These are phyloP conservation scores for Polydesmus complanatus DNA, from an alignment of 2,888 invertebrate genomes.

Conservation along the genomic window DNA sequence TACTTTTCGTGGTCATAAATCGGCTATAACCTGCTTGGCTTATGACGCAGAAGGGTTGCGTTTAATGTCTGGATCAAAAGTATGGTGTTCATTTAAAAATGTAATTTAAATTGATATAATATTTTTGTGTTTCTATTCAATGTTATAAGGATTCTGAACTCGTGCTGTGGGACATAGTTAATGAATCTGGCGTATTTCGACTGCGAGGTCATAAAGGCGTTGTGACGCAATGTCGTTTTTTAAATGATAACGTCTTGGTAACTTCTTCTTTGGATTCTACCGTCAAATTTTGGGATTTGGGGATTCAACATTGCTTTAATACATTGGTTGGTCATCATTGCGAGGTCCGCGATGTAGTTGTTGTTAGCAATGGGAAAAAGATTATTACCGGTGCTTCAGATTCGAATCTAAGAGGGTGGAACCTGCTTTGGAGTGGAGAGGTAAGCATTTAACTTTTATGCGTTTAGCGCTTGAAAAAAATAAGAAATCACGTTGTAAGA, in stretches of 20 bases:
- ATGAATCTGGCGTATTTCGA: constrained; percentile 75
- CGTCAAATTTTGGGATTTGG: constrained; percentile 94
- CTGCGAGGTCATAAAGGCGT: constrained; percentile 83
- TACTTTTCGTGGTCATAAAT: constrained; percentile 68
- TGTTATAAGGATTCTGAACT: constrained; percentile 67
- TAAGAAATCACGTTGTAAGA: too few species aligned
- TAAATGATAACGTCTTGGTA: constrained; percentile 45
- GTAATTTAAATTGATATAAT: not conserved
- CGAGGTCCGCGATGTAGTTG: constrained; percentile 64
- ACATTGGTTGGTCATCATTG: constrained; percentile 60
- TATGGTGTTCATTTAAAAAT: constrained; percentile 28
- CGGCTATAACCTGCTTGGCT: constrained; percentile 62
- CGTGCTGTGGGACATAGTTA: constrained; percentile 86
- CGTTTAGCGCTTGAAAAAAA: not conserved
- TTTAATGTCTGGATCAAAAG: constrained; percentile 78
- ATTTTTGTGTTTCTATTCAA: constrained; percentile 6
- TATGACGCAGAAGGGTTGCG: constrained; percentile 73
- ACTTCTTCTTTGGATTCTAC: constrained; percentile 85
- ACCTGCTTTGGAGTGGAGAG: constrained; percentile 45
- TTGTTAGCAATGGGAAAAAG: constrained; percentile 62
- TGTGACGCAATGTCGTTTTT: constrained; percentile 55
- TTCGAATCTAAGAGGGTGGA: constrained; percentile 71
- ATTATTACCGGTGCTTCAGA: constrained; percentile 80
- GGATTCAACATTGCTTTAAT: constrained; percentile 88
- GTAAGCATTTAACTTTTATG: constrained; percentile 32